Conservation (phyloP, 2,113 vertebrate species). For the Scophthalmus maximus region DNA sequence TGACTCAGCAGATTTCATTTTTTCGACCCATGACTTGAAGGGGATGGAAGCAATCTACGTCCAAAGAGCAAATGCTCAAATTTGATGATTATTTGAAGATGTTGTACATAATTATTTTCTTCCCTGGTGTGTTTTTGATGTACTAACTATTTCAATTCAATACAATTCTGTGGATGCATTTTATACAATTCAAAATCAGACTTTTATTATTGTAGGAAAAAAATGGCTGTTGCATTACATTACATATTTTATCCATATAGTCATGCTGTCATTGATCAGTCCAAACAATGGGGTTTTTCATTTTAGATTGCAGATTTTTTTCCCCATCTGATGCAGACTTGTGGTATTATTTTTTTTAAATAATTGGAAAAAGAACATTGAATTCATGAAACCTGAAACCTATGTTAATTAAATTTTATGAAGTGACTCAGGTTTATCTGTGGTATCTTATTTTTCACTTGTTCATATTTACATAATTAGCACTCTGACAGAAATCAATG, state of each 20-base stretch:
- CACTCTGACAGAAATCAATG: too few species aligned
- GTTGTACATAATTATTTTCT: slow-evolving; percentile 62
- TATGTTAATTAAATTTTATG: slow-evolving; percentile 62
- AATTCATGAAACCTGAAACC: slow-evolving; percentile 53
- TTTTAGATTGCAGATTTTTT: slow-evolving; percentile 43
- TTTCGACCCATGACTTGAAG: slow-evolving; percentile 18
- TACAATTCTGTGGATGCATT: slow-evolving; percentile 61
- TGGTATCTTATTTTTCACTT: too few species aligned
- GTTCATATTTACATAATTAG: too few species aligned
- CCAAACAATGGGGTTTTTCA: slow-evolving; percentile 29
- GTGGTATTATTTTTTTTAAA: slow-evolving; percentile 52
- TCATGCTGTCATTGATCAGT: slow-evolving; percentile 51
- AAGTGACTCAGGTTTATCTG: slow-evolving; percentile 29
- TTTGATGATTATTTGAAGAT: slow-evolving; percentile 54
- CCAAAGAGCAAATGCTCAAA: slow-evolving; percentile 43
- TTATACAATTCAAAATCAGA: slow-evolving; percentile 61
- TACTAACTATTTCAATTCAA: too few species aligned
- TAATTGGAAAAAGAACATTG: slow-evolving; percentile 38
- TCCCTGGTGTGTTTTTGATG: slow-evolving; percentile 36
- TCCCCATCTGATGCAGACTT: slow-evolving; percentile 44
- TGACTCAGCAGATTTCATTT: too few species aligned
- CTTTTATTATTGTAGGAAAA: slow-evolving; percentile 46
- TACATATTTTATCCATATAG: slow-evolving; percentile 45
- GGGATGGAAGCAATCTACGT: slow-evolving; percentile 10
- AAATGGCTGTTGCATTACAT: slow-evolving; percentile 31